Evolutionary conservation across 1,140 invertebrate species (phyloP), one percentile per base, ranked within the genome.

Genomic region (Drosophila nannoptera): DNA sequence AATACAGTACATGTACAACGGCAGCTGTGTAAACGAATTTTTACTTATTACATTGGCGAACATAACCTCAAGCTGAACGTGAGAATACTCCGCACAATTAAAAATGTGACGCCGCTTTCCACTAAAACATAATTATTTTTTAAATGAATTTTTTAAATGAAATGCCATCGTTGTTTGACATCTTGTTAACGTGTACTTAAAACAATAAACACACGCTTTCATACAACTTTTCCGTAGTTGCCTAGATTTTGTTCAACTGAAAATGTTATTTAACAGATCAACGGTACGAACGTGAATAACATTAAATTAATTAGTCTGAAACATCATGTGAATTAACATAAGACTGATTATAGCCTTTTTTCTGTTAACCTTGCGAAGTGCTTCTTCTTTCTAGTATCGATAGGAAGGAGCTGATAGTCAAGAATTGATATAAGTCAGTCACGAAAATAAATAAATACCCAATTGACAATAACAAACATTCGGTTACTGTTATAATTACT

Each of bases 11-110:
- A 22, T 22, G 22, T 22, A 22, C 3, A 22, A 2, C 3, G 22
- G 3, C 22, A 3, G 22, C 22, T 53, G 38, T 14, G 9, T 8
- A 36, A 49, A 12, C 36, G 9, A 33, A 4, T 50, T 11, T 31
- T 6, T 45, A 40, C 32, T 32, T 50, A 55, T 38, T 56, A 31
- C 43, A 14, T 14, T 32, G 33, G 40, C 70, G 58, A 29, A 66
- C 75, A 46, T 86, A 87, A 87, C 81, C 81, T 87, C 42, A 22
- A 87, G 75, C 62, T 43, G 5, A 0, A 29, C 46, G 35, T 64
- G 48, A 60, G 58, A 53, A 45, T n/a, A 29, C 38, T 45, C 52
- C 38, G 71, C 43, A 72, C 63, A 38, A 43, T 48, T 61, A 7
- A 31, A 73, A 60, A 60, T 80, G 64, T 55, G 68, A 62, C 38